Percentiles rank a stretch among this genome's conserved stretches.
These are phyloP conservation scores for Trichacis sp. DNA, from an alignment of 2,888 invertebrate species.

Conservation along the genomic window DNA sequence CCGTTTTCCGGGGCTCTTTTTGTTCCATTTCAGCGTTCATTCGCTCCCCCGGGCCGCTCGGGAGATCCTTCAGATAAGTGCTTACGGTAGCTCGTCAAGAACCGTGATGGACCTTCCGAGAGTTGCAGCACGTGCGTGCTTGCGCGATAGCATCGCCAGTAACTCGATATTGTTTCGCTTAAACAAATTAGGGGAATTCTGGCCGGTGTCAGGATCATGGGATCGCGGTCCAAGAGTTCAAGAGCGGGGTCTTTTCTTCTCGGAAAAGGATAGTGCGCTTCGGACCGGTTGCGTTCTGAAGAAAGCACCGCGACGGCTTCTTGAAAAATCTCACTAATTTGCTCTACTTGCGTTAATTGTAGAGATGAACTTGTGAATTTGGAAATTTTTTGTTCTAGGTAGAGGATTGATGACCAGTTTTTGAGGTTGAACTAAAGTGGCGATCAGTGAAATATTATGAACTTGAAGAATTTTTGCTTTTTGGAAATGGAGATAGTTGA, in stretches of 20 bases:
- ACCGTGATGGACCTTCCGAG: slow-evolving; percentile 55
- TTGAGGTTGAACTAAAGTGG: too few species aligned
- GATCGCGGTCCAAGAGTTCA: slow-evolving; percentile 53
- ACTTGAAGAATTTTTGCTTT: too few species aligned
- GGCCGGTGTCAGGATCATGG: slow-evolving; percentile 47
- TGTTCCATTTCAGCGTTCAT: slow-evolving; percentile 29
- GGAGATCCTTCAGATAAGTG: slow-evolving; percentile 57
- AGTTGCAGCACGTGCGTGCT: slow-evolving; percentile 61
- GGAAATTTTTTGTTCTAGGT: too few species aligned
- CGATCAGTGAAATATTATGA: too few species aligned
- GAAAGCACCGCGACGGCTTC: slow-evolving; percentile 11
- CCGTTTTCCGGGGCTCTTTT: slow-evolving; percentile 25
- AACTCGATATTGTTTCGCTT: slow-evolving; percentile 68
- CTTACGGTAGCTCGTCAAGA: slow-evolving; percentile 58
- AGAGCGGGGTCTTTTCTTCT: slow-evolving; percentile 55
- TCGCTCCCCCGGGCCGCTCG: slow-evolving; percentile 29
- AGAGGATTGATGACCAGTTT: too few species aligned
- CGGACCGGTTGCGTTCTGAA: slow-evolving; percentile 30
- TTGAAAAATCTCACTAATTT: slow-evolving; percentile 21
- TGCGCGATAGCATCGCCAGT: slow-evolving; percentile 61
- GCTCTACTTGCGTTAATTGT: neutral
- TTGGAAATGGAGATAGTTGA: too few species aligned
- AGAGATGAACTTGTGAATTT: too few species aligned
- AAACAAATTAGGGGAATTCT: slow-evolving; percentile 65
- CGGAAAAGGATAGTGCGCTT: slow-evolving; percentile 46